A percentile compares a stretch with the other conserved stretches of the same genome.
phyloP scores from a whole-genome alignment of 2,113 vertebrate species.

The Rousettus leschenaultii region DNA sequence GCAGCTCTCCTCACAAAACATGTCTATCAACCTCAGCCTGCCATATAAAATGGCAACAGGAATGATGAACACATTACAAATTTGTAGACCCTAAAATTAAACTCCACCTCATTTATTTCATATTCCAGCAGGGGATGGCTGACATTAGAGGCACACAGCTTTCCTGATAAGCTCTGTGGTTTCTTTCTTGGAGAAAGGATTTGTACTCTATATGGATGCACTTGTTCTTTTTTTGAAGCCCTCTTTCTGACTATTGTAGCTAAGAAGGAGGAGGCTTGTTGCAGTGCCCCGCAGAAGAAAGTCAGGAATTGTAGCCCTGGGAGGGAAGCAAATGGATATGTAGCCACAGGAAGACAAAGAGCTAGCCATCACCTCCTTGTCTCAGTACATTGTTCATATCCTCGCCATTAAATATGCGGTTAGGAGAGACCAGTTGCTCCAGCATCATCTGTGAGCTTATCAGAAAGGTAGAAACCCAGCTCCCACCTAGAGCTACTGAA shows the following conservation, averaged over 20 bases:
- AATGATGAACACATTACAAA: conserved; percentile 64
- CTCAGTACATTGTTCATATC: neutral
- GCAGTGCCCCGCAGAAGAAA: neutral
- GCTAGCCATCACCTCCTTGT: neutral
- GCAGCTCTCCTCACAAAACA: conserved; percentile 31
- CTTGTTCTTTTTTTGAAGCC: neutral
- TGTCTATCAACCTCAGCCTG: neutral
- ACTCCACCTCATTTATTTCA: conserved; percentile 74
- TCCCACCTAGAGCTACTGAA: neutral
- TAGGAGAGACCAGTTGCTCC: neutral
- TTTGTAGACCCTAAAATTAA: conserved; percentile 79
- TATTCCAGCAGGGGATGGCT: conserved; percentile 60
- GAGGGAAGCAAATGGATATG: neutral
- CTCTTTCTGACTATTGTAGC: neutral
- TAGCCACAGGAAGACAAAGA: neutral
- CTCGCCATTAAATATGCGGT: neutral
- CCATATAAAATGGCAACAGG: conserved; percentile 42
- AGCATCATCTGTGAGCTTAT: neutral
- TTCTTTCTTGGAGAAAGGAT: conserved; percentile 55
- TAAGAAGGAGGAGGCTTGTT: neutral
- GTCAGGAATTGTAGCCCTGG: neutral
- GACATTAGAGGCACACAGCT: conserved; percentile 38
- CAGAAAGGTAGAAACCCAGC: neutral
- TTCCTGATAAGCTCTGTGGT: conserved; percentile 46
- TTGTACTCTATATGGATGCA: neutral